Percentiles rank a stretch among this genome's conserved stretches.
Conservation (phyloP, 2,888 invertebrate genomes). For the Apamea monoglypha region DNA sequence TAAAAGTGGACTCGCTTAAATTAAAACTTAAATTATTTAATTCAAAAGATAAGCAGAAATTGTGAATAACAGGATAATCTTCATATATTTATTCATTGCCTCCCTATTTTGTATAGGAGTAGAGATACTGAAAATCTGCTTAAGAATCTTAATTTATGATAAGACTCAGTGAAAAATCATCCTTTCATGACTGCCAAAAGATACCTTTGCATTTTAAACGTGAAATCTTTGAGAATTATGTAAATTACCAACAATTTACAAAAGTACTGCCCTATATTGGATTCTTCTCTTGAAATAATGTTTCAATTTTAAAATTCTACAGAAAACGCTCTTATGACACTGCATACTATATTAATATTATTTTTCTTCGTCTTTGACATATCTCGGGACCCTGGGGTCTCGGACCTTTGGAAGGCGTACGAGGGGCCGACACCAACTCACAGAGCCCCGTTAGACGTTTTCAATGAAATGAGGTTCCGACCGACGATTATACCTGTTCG, state of each 20-base stretch:
- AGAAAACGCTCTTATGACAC: not conserved
- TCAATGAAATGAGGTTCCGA: too few species aligned
- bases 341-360: too few species aligned
- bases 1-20: not conserved
- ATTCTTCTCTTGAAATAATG: not conserved
- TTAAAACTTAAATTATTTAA: not conserved
- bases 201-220: constrained; percentile 51
- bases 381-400: too few species aligned
- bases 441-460: too few species aligned
- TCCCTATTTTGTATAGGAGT: constrained; percentile 18
- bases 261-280: constrained; percentile 16
- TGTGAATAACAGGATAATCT: not conserved
- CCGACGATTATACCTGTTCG: too few species aligned
- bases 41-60: constrained; percentile 15
- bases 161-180: constrained; percentile 58
- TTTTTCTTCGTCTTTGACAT: too few species aligned
- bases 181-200: constrained; percentile 46
- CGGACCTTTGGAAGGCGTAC: too few species aligned
- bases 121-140: constrained; percentile 42
- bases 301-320: not conserved
- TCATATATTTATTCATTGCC: constrained; percentile 23
- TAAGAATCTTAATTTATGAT: constrained; percentile 57
- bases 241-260: constrained; percentile 31
- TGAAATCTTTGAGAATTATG: constrained; percentile 46
- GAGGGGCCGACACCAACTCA: too few species aligned